Percentiles rank a stretch among this genome's conserved stretches.
Conservation (phyloP, 2,113 vertebrate species). For the Taxidea taxus region DNA sequence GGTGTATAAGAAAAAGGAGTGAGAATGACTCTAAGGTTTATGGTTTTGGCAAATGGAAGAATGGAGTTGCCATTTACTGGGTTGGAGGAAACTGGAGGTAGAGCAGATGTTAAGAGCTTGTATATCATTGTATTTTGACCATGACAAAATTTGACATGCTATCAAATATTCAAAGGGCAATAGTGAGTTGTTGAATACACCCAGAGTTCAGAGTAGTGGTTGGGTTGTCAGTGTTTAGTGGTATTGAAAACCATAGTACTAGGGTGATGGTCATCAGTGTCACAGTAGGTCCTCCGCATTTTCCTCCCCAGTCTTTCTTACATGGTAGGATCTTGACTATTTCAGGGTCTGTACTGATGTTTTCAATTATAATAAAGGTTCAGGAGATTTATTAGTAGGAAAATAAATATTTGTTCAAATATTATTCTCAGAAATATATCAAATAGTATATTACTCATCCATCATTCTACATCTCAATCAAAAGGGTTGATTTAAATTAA, state of each 20-base stretch:
- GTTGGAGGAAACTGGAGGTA: not conserved
- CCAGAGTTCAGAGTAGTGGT: not conserved
- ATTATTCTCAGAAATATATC: not conserved
- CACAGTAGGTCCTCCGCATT: fast-evolving
- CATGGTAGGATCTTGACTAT: not conserved
- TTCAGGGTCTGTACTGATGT: not conserved
- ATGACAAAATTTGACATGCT: not conserved
- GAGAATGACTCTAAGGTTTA: not conserved
- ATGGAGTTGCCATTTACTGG: not conserved
- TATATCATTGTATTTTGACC: not conserved
- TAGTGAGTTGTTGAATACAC: not conserved
- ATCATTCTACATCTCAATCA: not conserved
- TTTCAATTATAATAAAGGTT: not conserved
- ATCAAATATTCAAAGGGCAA: not conserved
- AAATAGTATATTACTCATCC: not conserved
- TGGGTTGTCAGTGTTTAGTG: not conserved
- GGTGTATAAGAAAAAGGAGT: not conserved
- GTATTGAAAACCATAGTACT: not conserved
- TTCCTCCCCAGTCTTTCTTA: not conserved
- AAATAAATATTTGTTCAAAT: not conserved
- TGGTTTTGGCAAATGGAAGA: not conserved
- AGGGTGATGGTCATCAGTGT: not conserved
- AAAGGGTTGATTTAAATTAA: not conserved
- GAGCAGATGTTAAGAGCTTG: not conserved
- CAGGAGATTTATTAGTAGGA: not conserved